Evolutionary conservation across 2,797 vertebrate genomes (phyloP), one percentile per base, ranked within the genome.

Genomic region (Knipowitschia caucasica): DNA sequence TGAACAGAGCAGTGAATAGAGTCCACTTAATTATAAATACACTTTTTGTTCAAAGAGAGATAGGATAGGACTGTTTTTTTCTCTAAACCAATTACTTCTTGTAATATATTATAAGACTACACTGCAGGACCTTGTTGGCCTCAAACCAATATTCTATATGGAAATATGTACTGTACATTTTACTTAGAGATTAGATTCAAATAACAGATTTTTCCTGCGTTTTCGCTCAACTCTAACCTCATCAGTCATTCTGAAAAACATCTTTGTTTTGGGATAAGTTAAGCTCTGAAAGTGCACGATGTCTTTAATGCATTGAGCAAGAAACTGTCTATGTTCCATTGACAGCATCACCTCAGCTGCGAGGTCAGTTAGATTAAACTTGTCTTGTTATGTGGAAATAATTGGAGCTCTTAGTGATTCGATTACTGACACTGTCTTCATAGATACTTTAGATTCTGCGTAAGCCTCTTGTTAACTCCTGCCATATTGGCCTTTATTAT

Each of bases 251-350:
- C 33, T 14, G 17, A 7, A 17, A 38, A 38, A 17, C 35, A 38
- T 17, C 17, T 39, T 11, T 39, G 18, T 20, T 10, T 38, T 21
- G 10, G 18, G 10, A 39, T 8, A 20, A 10, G 10, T 21, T 39
- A 21, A 39, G 17, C 35, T 18, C 17, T 17, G 36, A 12, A 21
- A 39, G 36, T 21, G 36, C n/a, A n/a, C n/a, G n/a, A 10, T 21
- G 36, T 15, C 18, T 9, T 21, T 10, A 39, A 9, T 5, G 18
- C 10, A 11, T 12, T 21, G 10, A 39, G 36, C n/a, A 35, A 35
- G n/a, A 35, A 1, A 35, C 1, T 15, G 83, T 34, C 0, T 62
- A 83, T 79, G 82, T 84, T 88, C 82, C 82, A 82, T 80, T 77
- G 79, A 88, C 80, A 82, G 65, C 73, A n/a, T 5, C 15, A 36